Evolutionary conservation across 2,888 invertebrate species (phyloP).

Genomic region (Petrolisthes cinctipes): DNA sequence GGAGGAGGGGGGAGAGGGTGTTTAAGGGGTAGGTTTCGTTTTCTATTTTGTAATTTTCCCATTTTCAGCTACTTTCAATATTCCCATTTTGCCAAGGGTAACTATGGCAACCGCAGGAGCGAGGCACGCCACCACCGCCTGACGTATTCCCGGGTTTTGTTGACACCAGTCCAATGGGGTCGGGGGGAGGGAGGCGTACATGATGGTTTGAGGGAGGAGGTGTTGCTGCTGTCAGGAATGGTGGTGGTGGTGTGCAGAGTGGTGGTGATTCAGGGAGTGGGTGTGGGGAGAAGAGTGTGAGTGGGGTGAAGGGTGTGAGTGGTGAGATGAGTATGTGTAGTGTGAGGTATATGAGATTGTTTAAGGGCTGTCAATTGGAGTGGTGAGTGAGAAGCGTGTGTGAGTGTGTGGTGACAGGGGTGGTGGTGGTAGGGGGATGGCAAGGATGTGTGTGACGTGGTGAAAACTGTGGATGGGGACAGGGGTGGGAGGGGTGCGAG

Average conservation of each 20-base stretch:
- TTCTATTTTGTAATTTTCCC: constrained; percentile 30
- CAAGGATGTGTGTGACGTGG: background rate
- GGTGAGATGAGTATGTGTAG: background rate
- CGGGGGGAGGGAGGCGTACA: background rate
- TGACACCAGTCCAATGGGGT: constrained; percentile 19
- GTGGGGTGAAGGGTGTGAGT: background rate
- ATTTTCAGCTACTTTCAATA: constrained; percentile 17
- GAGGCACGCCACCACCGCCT: constrained; percentile 15
- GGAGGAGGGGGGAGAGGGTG: constrained; percentile 15
- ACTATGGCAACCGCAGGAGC: constrained; percentile 30
- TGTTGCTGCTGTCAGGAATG: background rate
- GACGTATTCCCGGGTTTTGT: constrained; percentile 36
- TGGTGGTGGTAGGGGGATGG: background rate
- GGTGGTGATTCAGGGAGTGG: too few relatives aligned
- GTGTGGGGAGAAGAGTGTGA: background rate
- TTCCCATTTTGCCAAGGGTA: constrained; percentile 27
- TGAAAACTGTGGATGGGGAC: background rate
- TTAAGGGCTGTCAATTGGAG: background rate
- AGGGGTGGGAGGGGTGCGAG: background rate
- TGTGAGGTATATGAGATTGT: background rate
- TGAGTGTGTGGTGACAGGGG: background rate
- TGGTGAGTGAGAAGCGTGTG: background rate
- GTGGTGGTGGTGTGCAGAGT: background rate
- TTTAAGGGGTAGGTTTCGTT: constrained; percentile 13
- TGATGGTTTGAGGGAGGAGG: background rate